Conservation (phyloP, 2,888 invertebrate genomes). For the Antheraea assamensis region DNA sequence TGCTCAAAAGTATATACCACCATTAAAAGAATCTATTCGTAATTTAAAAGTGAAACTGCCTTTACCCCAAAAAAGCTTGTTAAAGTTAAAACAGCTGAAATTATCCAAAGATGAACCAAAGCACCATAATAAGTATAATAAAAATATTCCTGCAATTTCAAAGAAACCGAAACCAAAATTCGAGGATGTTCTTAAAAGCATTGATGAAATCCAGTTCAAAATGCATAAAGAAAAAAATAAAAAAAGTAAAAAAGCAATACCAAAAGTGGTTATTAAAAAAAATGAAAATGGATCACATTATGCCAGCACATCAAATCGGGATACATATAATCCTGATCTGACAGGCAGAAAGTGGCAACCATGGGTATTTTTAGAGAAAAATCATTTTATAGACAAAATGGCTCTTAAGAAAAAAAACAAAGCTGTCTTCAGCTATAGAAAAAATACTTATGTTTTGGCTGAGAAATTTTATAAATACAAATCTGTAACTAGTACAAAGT, state of each 20-base stretch:
- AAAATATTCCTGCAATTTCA: slow-evolving; percentile 43
- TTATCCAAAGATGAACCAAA: slow-evolving; percentile 64
- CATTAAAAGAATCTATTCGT: slow-evolving; percentile 62
- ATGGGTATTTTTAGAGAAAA: slow-evolving; percentile 76
- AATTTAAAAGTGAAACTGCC: slow-evolving; percentile 74
- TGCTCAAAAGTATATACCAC: slow-evolving; percentile 79
- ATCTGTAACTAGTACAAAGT: slow-evolving; percentile 64
- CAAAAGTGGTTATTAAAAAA: slow-evolving; percentile 79
- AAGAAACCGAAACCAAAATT: slow-evolving; percentile 77
- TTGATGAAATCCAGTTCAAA: slow-evolving; percentile 75
- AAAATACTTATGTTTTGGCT: slow-evolving; percentile 63
- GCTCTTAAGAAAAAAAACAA: slow-evolving; percentile 63
- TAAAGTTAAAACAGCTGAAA: slow-evolving; percentile 71
- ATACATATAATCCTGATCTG: slow-evolving; percentile 68
- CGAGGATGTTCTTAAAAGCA: slow-evolving; percentile 78
- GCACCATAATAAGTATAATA: slow-evolving; percentile 47
- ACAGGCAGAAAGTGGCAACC: slow-evolving; percentile 80
- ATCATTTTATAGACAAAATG: slow-evolving; percentile 74
- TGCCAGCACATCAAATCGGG: slow-evolving; percentile 61
- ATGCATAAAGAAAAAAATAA: slow-evolving; percentile 68
- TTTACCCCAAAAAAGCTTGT: slow-evolving; percentile 69
- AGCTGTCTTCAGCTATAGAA: slow-evolving; percentile 69
- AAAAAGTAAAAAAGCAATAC: slow-evolving; percentile 63
- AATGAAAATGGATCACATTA: slow-evolving; percentile 74
- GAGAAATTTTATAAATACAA: slow-evolving; percentile 74